Evolutionary conservation across 2,113 vertebrate species (phyloP).

Genomic region (Phrynosoma platyrhinos): DNA sequence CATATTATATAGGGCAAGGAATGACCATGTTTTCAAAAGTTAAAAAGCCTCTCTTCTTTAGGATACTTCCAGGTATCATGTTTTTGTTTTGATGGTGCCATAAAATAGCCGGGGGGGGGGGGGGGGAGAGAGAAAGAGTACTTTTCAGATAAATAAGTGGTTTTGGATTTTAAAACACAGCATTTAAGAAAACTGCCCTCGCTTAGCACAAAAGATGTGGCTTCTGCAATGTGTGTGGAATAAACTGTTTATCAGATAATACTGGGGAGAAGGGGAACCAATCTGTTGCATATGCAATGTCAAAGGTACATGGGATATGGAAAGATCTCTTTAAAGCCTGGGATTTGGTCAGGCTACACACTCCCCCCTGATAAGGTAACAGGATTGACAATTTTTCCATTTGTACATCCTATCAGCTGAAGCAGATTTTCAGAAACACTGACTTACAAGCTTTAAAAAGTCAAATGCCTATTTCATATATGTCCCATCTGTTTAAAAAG

Average conservation of each 20-base stretch:
- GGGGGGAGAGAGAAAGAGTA: too few relatives aligned
- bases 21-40: background rate
- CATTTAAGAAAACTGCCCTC: background rate
- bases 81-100: too few relatives aligned
- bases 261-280: background rate
- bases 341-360: background rate
- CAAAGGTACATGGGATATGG: background rate
- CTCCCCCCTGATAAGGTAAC: background rate
- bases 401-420: background rate
- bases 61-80: background rate
- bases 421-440: background rate
- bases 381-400: background rate
- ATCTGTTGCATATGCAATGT: background rate
- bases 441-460: background rate
- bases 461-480: background rate
- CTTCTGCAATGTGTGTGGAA: slow-evolving; percentile 19
- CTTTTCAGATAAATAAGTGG: slow-evolving; percentile 13
- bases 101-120: too few relatives aligned
- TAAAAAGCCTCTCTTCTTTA: background rate
- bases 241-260: background rate
- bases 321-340: background rate
- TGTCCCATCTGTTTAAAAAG: too few relatives aligned
- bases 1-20: background rate
- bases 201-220: slow-evolving; percentile 4
- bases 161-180: slow-evolving; percentile 45